Conservation (phyloP, 1,140 invertebrate genomes). For the Delia radicum region DNA sequence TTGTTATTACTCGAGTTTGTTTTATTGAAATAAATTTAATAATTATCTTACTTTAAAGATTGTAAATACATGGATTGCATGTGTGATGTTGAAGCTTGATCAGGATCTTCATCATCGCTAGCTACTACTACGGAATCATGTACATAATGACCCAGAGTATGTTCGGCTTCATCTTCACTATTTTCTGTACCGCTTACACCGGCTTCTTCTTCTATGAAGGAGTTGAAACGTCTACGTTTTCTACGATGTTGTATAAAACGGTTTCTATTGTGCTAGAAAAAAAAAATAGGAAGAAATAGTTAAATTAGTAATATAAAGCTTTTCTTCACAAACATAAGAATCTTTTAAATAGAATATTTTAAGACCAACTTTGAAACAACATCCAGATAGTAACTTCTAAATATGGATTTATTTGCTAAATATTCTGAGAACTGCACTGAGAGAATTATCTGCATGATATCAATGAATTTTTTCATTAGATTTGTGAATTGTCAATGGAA, state of each 20-base stretch:
- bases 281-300: too few relatives aligned
- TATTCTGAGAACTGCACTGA: too few relatives aligned
- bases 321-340: too few relatives aligned
- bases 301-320: too few relatives aligned
- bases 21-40: neutral
- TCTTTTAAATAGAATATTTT: too few relatives aligned
- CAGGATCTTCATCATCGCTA: constrained; percentile 55
- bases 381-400: too few relatives aligned
- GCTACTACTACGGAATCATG: constrained; percentile 45
- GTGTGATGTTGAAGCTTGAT: constrained; percentile 52
- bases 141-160: constrained; percentile 38
- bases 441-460: too few relatives aligned
- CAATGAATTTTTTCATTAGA: too few relatives aligned
- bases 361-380: too few relatives aligned
- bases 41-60: constrained; percentile 57
- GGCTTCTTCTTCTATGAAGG: constrained; percentile 63
- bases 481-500: too few relatives aligned
- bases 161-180: constrained; percentile 40
- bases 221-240: constrained; percentile 43
- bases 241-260: neutral
- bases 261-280: neutral
- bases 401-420: too few relatives aligned
- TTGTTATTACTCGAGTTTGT: neutral
- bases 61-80: constrained; percentile 64
- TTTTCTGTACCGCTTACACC: constrained; percentile 56